Evolutionary conservation across 1,140 invertebrate genomes (phyloP).

Genomic region (Brachionus rubens): DNA sequence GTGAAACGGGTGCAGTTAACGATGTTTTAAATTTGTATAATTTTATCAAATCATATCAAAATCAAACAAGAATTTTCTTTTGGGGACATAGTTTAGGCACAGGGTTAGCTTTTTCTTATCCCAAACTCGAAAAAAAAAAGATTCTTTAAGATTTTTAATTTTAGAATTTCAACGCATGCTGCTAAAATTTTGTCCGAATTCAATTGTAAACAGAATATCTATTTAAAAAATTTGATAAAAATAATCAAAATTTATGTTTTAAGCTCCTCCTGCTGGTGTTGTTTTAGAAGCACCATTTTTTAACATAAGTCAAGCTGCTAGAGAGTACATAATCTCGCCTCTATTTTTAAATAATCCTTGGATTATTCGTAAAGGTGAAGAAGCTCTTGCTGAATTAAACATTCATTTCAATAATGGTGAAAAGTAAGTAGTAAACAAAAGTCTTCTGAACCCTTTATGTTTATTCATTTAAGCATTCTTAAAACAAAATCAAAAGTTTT

Average conservation of each 20-base stretch:
- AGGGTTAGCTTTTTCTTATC: slow-evolving; percentile 6
- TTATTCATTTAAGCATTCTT: neutral
- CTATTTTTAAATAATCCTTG: slow-evolving; percentile 40
- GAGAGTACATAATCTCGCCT: neutral
- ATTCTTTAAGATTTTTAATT: neutral
- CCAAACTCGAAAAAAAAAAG: neutral
- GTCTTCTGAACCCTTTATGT: neutral
- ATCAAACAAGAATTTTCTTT: neutral
- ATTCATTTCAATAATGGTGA: slow-evolving; percentile 36
- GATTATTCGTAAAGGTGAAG: slow-evolving; percentile 9
- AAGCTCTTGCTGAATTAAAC: neutral
- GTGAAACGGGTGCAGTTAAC: slow-evolving; percentile 67
- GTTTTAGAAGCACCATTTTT: slow-evolving; percentile 42
- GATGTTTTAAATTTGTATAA: slow-evolving; percentile 38
- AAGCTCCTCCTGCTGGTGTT: slow-evolving; percentile 22
- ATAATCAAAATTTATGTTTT: neutral
- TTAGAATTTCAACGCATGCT: slow-evolving; percentile 39
- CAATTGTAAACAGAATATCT: neutral
- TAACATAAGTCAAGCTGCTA: slow-evolving; percentile 43
- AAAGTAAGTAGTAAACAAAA: neutral
- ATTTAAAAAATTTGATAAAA: neutral
- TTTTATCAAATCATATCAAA: neutral
- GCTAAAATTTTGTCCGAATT: slow-evolving; percentile 34
- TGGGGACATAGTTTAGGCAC: slow-evolving; percentile 44
- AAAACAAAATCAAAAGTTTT: slow-evolving; percentile 16